Evolutionary conservation across 2,113 vertebrate genomes (phyloP).

Genomic region (Colossoma macropomum): DNA sequence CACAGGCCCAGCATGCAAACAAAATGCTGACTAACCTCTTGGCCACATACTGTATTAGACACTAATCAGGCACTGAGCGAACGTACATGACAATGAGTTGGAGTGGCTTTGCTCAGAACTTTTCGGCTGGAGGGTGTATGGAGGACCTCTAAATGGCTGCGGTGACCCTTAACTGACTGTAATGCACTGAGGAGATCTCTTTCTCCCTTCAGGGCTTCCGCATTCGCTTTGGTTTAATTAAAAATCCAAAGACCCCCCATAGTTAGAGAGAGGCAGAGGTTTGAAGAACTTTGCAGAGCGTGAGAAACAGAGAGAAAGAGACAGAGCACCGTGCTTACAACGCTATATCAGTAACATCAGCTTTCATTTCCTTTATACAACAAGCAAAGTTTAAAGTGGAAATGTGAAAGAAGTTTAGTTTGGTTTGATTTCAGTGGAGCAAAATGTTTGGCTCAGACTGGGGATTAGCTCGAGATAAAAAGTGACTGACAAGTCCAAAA

Average conservation of each 20-base stretch:
- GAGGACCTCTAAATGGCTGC: neutral
- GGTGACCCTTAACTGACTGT: constrained; percentile 19
- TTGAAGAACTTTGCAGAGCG: neutral
- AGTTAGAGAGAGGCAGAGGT: neutral
- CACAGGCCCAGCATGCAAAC: constrained; percentile 19
- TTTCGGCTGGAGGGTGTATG: neutral
- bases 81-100: neutral
- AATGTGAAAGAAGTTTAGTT: neutral
- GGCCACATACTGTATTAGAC: neutral
- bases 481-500: neutral
- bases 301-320: neutral
- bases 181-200: neutral
- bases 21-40: constrained; percentile 13
- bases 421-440: neutral
- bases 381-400: neutral
- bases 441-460: neutral
- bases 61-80: neutral
- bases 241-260: neutral
- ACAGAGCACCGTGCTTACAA: neutral
- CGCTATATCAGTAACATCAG: neutral
- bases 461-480: neutral
- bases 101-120: neutral
- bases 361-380: neutral
- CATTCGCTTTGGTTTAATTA: constrained; percentile 17
- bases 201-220: neutral